A percentile compares a stretch with the other conserved stretches of the same genome.
phyloP scores from a whole-genome alignment of 1,140 invertebrate species.

The Drosophila fuyamai region DNA sequence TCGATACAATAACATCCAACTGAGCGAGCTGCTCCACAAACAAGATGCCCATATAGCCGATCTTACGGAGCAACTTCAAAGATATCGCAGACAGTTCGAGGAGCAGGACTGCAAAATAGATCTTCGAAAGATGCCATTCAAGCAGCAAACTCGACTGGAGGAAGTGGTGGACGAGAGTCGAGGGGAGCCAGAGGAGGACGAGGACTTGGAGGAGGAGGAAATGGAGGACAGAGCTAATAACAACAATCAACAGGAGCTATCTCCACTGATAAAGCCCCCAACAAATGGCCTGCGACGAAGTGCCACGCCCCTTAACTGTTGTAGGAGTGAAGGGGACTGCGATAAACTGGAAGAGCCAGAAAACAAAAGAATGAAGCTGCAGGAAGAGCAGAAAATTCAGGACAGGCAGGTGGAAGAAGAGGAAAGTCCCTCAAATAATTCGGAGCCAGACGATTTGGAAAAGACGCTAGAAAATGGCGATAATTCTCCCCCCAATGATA shows the following conservation, averaged over 20 bases:
- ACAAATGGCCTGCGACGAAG: constrained; percentile 59
- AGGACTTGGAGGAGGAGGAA: constrained; percentile 44
- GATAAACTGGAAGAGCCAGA: constrained; percentile 38
- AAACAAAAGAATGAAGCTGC: constrained; percentile 56
- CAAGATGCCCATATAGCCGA: constrained; percentile 76
- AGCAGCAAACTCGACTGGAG: constrained; percentile 44
- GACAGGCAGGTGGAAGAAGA: constrained; percentile 12
- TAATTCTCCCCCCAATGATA: constrained; percentile 18
- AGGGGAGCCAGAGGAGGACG: constrained; percentile 14
- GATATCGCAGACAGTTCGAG: constrained; percentile 65
- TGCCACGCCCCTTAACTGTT: constrained; percentile 55
- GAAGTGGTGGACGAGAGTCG: constrained; percentile 19
- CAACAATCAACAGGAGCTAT: constrained; percentile 54
- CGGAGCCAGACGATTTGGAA: neutral
- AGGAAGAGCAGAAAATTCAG: constrained; percentile 19
- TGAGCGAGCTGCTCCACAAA: constrained; percentile 69
- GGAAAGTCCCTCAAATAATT: constrained; percentile 5
- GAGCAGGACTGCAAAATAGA: constrained; percentile 48
- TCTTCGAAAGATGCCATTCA: constrained; percentile 64
- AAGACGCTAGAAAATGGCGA: constrained; percentile 7
- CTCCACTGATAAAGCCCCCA: constrained; percentile 26
- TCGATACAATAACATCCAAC: constrained; percentile 70
- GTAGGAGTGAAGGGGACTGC: constrained; percentile 17
- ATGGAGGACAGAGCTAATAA: constrained; percentile 66
- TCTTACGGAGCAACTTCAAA: constrained; percentile 71